A percentile compares a stretch with the other conserved stretches of the same genome.
These are phyloP conservation scores for Heliconius charithonia DNA, from an alignment of 2,888 invertebrate species.

Conservation along the genomic window DNA sequence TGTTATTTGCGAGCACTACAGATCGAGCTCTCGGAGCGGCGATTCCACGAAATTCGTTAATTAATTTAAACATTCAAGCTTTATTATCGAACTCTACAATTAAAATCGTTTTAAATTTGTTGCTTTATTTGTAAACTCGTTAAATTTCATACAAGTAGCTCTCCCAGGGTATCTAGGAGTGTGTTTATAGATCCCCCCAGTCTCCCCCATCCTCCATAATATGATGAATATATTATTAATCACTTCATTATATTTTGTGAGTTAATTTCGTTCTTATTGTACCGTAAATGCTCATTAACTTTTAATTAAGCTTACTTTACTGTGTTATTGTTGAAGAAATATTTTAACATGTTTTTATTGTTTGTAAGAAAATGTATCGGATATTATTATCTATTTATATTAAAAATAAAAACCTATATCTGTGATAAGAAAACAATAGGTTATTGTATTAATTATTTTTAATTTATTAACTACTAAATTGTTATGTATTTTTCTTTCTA, in stretches of 20 bases:
- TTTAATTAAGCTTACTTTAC: constrained; percentile 18
- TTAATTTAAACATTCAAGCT: constrained; percentile 81
- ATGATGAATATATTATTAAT: constrained; percentile 59
- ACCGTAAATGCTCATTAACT: constrained; percentile 22
- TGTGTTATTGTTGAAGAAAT: too few relatives aligned
- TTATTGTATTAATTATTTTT: too few relatives aligned
- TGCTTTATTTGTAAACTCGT: constrained; percentile 67
- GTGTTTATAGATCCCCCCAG: constrained; percentile 23
- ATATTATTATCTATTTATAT: too few relatives aligned
- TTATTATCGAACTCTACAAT: constrained; percentile 81
- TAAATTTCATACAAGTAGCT: constrained; percentile 44
- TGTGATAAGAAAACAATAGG: too few relatives aligned
- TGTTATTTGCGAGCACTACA: constrained; percentile 68
- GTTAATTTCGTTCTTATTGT: constrained; percentile 48
- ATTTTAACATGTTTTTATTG: background rate
- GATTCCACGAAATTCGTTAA: constrained; percentile 75
- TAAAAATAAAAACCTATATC: too few relatives aligned
- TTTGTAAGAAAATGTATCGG: background rate
- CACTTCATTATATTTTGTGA: constrained; percentile 55
- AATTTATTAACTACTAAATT: too few relatives aligned
- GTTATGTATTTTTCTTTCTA: too few relatives aligned
- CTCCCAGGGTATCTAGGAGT: constrained; percentile 51
- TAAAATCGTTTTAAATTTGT: constrained; percentile 76
- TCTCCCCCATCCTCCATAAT: constrained; percentile 1
- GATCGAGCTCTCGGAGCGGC: constrained; percentile 52